Evolutionary conservation across 2,888 invertebrate genomes (phyloP).

Genomic region (Lacanobia oleracea): DNA sequence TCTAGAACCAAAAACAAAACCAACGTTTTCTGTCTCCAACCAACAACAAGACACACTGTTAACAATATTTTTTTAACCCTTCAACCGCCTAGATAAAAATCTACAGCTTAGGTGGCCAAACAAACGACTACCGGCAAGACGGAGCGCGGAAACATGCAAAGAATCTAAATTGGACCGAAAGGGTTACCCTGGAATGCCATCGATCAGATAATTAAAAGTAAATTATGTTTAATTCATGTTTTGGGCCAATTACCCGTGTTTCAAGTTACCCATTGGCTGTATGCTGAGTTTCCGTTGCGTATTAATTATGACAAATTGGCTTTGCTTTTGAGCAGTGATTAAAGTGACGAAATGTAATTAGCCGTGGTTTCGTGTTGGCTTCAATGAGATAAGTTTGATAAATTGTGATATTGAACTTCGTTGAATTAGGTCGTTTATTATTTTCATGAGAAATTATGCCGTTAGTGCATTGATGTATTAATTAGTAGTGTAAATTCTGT

Average conservation of each 20-base stretch:
- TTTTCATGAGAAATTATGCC: constrained; percentile 27
- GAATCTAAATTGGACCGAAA: constrained; percentile 79
- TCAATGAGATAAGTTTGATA: constrained; percentile 44
- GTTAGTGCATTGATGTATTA: constrained; percentile 26
- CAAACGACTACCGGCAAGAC: constrained; percentile 43
- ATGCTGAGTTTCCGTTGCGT: constrained; percentile 57
- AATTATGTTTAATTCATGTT: constrained; percentile 77
- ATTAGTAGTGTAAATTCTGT: constrained; percentile 4
- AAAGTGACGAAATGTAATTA: constrained; percentile 53
- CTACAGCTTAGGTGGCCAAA: constrained; percentile 70
- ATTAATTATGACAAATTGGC: constrained; percentile 74
- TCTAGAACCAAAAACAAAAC: background rate
- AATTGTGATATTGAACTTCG: constrained; percentile 33
- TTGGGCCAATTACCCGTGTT: constrained; percentile 68
- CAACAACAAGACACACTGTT: constrained; percentile 12
- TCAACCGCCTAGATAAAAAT: constrained; percentile 64
- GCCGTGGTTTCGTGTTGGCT: constrained; percentile 35
- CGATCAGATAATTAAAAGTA: constrained; percentile 74
- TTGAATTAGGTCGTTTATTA: constrained; percentile 25
- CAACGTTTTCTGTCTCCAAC: background rate
- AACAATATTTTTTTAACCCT: constrained; percentile 56
- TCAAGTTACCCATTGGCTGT: constrained; percentile 46
- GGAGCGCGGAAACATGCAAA: constrained; percentile 64
- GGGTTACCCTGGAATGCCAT: constrained; percentile 75
- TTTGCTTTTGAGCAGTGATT: constrained; percentile 46